Evolutionary conservation across 1,140 invertebrate species (phyloP), one percentile per base, ranked within the genome.

Genomic region (Schmidtea mediterranea): DNA sequence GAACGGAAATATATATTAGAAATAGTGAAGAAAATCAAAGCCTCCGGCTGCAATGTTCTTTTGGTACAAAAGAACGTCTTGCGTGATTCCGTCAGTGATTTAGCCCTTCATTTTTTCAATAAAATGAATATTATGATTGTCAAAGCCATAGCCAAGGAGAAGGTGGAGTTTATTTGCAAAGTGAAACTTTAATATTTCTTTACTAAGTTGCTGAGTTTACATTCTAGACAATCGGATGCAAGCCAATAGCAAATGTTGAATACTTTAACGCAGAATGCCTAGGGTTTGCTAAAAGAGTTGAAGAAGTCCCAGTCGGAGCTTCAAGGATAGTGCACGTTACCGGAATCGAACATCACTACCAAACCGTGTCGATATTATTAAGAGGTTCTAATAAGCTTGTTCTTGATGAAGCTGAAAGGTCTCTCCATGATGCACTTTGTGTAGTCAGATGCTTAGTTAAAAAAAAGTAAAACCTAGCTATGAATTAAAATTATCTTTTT

Each of bases 101-200:
- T 97, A 54, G 89, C 90, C 1, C 72, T 95, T 54, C 92, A 98
- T 63, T 97, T 95, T 67, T 70, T 98, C 53, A 84, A 90, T 58
- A 98, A 98, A 72, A 84, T 95, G 62, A 98, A 98, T 63, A 89
- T 92, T 38, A 80, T 98, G 79, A 87, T 97, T 8, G 74, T 97
- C 16, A 92, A 90, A 66, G 87, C 97, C 64, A 76, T 97, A 54
- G 90, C 97, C 68, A 74, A 90, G 43, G 87, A 95, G 62, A 87
- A 97, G 56, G 82, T 97, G 58, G 80, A 94, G 57, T 95, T 89
- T 66, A 74, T 95, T 41, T 89, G 83, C 67, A 95, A 98, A 59
- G 98, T 38, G 83, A 94, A 65, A 83, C 82, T 1, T 97, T 97
- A 73, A 84, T 92, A 19, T 92, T 92, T 48, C 90, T 90, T 5